Evolutionary conservation across 2,113 vertebrate genomes (phyloP), one percentile per base, ranked within the genome.

Genomic region (Leptobrachium leishanense): DNA sequence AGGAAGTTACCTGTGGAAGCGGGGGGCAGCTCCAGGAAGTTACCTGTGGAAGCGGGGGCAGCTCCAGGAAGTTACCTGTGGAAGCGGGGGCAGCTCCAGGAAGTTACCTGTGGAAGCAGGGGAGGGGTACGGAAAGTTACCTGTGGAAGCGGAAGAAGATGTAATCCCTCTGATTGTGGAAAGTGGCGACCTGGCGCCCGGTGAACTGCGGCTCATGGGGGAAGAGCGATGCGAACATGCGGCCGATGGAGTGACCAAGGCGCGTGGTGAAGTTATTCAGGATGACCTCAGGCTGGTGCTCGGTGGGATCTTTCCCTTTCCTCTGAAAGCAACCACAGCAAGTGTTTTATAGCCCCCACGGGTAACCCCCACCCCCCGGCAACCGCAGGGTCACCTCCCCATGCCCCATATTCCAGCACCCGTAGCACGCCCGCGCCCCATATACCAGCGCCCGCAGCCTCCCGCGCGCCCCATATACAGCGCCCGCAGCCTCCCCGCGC

Each of bases 111-210:
- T 50, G 4, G 8, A 50, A 50, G 46, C 4, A 50, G 8, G 46
- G 8, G 46, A 50, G 46, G 8, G 46, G 46, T 50, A 4, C 46
- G 8, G 11, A 79, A 54, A 70, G 42, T 2, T 44, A 99, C 98
- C 98, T 96, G 88, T 99, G 98, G 86, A 97, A 99, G 88, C 98
- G 90, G 87, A 99, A 99, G 77, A 99, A 99, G 80, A 99, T 90
- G 83, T 97, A 99, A 86, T 99, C 98, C 76, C 98, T 89, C 82
- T 99, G 98, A 88, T 99, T 99, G 85, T 99, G 98, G 85, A 99
- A 98, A 2, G 98, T 99, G 50, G 95, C 97, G 13, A 98, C 97
- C 82, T 99, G 98, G 83, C 98, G 93, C 74, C 98, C 98, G 54
- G 93, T 86, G 85, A 99, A 99, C 59, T 98, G 94, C 31, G 98